A percentile compares a stretch with the other conserved stretches of the same genome.
These are phyloP conservation scores for Erpobdella octoculata DNA, from an alignment of 2,888 invertebrate genomes.

Conservation along the genomic window DNA sequence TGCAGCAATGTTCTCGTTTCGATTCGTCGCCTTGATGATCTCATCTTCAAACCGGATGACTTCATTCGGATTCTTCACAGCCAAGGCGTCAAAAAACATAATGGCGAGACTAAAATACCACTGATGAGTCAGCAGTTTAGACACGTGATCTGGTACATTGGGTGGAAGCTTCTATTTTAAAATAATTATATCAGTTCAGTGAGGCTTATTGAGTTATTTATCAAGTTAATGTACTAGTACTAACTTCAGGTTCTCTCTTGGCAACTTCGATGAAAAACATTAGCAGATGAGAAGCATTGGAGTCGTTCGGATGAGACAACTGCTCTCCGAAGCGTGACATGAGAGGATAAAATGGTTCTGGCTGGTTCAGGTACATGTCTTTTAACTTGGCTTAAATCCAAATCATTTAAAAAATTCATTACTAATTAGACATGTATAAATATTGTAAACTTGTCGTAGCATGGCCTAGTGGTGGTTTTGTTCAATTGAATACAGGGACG, in stretches of 20 bases:
- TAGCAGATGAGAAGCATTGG: not conserved
- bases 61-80: not conserved
- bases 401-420: too few relatives aligned
- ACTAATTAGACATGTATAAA: too few relatives aligned
- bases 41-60: slow-evolving; percentile 21
- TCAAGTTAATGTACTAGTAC: not conserved
- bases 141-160: not conserved
- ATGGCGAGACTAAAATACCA: slow-evolving; percentile 16
- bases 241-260: slow-evolving; percentile 24
- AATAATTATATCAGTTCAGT: not conserved
- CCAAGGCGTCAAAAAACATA: slow-evolving; percentile 27
- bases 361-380: slow-evolving; percentile 28
- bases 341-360: slow-evolving; percentile 12
- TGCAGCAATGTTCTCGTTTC: slow-evolving; percentile 9
- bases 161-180: not conserved
- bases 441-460: too few relatives aligned
- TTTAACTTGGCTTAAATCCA: slow-evolving; percentile 30
- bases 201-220: not conserved
- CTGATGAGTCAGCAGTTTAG: not conserved
- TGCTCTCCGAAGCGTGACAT: not conserved
- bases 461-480: too few relatives aligned
- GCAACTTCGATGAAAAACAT: slow-evolving; percentile 30
- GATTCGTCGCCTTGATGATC: not conserved
- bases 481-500: too few relatives aligned
- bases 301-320: not conserved